A percentile compares a stretch with the other conserved stretches of the same genome.
Conservation (phyloP, 2,113 vertebrate genomes). For the Narcine bancroftii region DNA sequence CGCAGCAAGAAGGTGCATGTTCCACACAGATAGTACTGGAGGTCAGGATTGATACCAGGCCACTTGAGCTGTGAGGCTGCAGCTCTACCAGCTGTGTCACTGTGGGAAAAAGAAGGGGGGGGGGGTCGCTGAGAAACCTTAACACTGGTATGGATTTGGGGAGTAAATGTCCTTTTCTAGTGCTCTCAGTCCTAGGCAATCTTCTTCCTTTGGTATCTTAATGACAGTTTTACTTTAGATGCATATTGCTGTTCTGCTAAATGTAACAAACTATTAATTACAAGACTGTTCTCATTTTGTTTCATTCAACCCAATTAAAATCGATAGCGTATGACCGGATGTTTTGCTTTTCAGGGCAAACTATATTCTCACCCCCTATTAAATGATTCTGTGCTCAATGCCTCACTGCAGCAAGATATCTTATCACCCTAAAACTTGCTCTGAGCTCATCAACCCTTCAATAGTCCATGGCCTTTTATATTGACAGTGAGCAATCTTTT, state of each 20-base stretch:
- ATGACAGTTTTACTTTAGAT: neutral
- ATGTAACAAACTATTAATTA: constrained; percentile 22
- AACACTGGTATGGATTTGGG: neutral
- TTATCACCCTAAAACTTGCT: neutral
- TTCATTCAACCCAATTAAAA: constrained; percentile 9
- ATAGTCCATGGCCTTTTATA: neutral
- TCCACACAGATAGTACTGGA: no score
- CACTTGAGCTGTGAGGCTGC: no score
- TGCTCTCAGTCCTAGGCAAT: neutral
- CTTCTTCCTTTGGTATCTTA: neutral
- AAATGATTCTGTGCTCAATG: neutral
- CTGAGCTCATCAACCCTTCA: neutral
- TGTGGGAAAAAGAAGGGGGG: neutral
- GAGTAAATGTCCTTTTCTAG: neutral
- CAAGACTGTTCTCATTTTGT: neutral
- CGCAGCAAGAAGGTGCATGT: no score
- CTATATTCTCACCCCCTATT: neutral
- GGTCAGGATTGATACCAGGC: no score
- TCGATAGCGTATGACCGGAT: neutral
- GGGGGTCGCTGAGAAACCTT: neutral
- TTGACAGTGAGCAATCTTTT: neutral
- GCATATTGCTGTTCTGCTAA: neutral
- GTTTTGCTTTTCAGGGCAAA: neutral
- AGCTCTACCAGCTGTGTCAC: no score
- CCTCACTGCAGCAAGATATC: neutral